phyloP scores from a whole-genome alignment of 2,888 invertebrate species.

The Microchrysa polita region DNA sequence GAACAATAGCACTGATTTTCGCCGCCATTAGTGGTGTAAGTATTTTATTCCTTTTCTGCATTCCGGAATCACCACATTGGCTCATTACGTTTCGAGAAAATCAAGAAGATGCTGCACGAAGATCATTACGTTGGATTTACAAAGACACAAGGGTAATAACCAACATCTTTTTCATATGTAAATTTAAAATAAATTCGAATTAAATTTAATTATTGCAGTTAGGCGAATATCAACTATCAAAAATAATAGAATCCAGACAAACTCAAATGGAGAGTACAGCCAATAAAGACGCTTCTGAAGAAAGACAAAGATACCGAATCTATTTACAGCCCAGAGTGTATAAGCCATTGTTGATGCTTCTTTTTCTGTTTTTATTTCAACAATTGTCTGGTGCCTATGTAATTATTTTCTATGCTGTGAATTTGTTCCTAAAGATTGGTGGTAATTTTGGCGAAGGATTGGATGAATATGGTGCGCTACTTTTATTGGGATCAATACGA shows the following conservation, averaged over 20 bases:
- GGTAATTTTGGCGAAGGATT: conserved; percentile 51
- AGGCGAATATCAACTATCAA: conserved; percentile 43
- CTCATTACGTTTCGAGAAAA: conserved; percentile 63
- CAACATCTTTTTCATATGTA: background rate
- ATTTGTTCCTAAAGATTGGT: conserved; percentile 52
- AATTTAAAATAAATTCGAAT: background rate
- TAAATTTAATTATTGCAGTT: conserved; percentile 37
- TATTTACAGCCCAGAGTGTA: conserved; percentile 60
- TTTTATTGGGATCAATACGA: conserved; percentile 55
- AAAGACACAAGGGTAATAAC: conserved; percentile 58
- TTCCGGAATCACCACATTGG: conserved; percentile 72
- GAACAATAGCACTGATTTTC: conserved; percentile 65
- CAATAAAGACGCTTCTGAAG: background rate
- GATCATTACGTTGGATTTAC: conserved; percentile 66
- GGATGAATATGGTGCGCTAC: conserved; percentile 52
- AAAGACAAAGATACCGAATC: conserved; percentile 7
- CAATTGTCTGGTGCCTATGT: conserved; percentile 69
- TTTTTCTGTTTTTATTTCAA: conserved; percentile 66
- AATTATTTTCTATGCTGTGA: conserved; percentile 66
- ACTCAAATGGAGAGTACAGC: background rate
- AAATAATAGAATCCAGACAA: conserved; percentile 21
- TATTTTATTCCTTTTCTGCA: conserved; percentile 59
- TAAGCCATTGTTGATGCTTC: conserved; percentile 66
- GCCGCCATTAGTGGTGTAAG: conserved; percentile 60
- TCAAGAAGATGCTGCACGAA: conserved; percentile 59